Evolutionary conservation across 2,797 vertebrate species (phyloP).

Genomic region (Propithecus perrieri): DNA sequence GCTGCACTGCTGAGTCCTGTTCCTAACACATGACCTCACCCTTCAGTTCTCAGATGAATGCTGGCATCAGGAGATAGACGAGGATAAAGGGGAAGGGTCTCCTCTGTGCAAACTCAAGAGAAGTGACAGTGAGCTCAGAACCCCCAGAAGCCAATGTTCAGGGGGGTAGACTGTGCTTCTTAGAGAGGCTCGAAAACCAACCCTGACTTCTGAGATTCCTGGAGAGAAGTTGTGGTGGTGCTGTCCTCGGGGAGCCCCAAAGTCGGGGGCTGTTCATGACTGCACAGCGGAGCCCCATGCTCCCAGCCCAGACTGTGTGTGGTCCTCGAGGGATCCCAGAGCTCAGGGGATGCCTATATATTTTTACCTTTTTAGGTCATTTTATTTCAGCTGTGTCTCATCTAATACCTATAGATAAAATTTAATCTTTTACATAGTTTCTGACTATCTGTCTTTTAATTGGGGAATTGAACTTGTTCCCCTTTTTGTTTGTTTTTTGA

Average conservation of each 20-base stretch:
- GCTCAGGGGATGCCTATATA: neutral
- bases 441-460: neutral
- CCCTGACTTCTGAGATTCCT: neutral
- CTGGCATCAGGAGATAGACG: neutral
- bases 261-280: neutral
- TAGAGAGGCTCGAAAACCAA: too few species aligned
- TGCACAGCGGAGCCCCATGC: accelerated
- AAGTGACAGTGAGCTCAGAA: neutral
- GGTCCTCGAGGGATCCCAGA: neutral
- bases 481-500: neutral
- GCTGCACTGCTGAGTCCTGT: too few species aligned
- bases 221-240: neutral
- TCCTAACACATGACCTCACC: neutral
- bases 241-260: accelerated
- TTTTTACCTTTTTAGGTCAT: neutral
- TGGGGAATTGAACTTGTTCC: neutral
- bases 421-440: neutral
- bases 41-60: neutral
- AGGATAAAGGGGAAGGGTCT: neutral
- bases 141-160: neutral
- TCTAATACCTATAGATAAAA: neutral
- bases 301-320: neutral
- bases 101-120: neutral
- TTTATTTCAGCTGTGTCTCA: neutral
- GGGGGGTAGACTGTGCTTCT: neutral